Base-by-base conservation (phyloP, 2,888 invertebrate species). In the Melangyna quadrimaculata region DNA sequence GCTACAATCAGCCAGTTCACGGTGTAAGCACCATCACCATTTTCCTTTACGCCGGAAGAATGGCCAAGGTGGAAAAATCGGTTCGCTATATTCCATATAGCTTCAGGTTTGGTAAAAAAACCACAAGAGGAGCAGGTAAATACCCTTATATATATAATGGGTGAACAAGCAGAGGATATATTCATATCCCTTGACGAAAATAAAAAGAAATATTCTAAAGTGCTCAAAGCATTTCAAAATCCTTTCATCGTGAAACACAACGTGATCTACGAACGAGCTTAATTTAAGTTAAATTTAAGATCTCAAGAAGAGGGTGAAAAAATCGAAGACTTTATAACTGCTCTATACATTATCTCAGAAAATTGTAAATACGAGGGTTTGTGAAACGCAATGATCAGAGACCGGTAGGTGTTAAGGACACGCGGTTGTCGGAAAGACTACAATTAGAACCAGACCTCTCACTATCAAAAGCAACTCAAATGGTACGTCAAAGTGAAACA, bases 301-400 rank as follows among this genome's bases (percentile, higher is more conserved):
- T 63, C 53, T 17, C 73, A 73, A 32, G 45, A 48, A 12, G 63
- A 53, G 12, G 53, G 40, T 4, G 63, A 63, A 63, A 73, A 48
- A 8, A 45, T 73, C 12, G 63, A 73, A 63, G 63, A 63, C 35
- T 63, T 73, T 29, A 61, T 72, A 37, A 48, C 57, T 45, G 22
- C 71, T n/a, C 35, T 72, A 5, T 59, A 72, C 9, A 55, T 59
- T 8, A 17, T 72, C 17, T 61, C 61, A 17, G 61, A 72, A 27
- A 51, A 61, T 17, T 72, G n/a, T n/a, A n/a, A n/a, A n/a, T n/a
- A n/a, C n/a, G n/a, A n/a, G n/a, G n/a, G n/a, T n/a, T n/a, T n/a
- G 48, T 51, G 48, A 72, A 37, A 72, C 35, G 53, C 53, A 63
- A 73, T 73, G 63, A 61, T 73, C 35, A 59, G 61, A 37, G 53